These are phyloP conservation scores for Ophion slaviceki DNA, from an alignment of 2,888 invertebrate species.

Conservation along the genomic window DNA sequence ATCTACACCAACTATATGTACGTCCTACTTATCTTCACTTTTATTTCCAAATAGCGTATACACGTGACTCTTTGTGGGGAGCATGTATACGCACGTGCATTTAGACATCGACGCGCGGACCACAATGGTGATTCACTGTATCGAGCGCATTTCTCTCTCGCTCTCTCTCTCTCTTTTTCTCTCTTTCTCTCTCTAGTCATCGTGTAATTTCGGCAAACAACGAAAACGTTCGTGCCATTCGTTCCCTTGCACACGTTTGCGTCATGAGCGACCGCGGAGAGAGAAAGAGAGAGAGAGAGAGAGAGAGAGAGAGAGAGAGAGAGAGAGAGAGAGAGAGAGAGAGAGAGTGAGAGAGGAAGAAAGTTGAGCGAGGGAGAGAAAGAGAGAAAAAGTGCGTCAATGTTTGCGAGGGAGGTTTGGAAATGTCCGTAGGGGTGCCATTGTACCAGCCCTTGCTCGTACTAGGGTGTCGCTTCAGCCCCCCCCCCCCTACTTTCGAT, in stretches of 20 bases:
- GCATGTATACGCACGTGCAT: background rate
- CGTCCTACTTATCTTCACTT: constrained; percentile 28
- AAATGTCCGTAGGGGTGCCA: constrained; percentile 60
- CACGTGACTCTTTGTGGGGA: constrained; percentile 35
- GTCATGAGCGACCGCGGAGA: constrained; percentile 7
- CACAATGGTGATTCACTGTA: constrained; percentile 60
- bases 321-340: too few species aligned
- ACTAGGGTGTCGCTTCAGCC: constrained; percentile 50
- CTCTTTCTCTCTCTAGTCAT: constrained; percentile 1
- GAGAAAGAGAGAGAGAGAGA: constrained; percentile 1
- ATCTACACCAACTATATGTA: constrained; percentile 6
- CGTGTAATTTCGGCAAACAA: constrained; percentile 64
- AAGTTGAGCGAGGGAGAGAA: background rate
- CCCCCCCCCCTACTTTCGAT: background rate
- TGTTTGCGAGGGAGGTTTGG: constrained; percentile 57
- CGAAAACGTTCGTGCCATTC: constrained; percentile 55
- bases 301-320: constrained; percentile 16
- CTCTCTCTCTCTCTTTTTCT: constrained; percentile 11
- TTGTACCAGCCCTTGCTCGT: constrained; percentile 52
- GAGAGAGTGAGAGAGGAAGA: background rate
- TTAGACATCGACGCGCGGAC: background rate
- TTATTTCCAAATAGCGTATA: constrained; percentile 32
- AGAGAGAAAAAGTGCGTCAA: constrained; percentile 43
- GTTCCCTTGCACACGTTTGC: constrained; percentile 24
- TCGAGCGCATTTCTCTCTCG: constrained; percentile 18